Conservation (phyloP, 2,797 vertebrate species). For the Mormyrops boulengeri region DNA sequence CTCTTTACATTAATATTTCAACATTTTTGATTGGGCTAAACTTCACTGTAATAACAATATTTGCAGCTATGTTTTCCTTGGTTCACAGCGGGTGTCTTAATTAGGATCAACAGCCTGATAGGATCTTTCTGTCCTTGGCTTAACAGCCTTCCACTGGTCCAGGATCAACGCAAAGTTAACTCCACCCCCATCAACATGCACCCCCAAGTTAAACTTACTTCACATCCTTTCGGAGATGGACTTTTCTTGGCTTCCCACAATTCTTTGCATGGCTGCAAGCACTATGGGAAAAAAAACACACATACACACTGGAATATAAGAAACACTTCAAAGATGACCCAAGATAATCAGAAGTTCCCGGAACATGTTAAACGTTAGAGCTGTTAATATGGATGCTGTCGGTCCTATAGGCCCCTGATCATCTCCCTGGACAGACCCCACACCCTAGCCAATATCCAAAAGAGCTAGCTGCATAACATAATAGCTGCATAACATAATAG, state of each 20-base stretch:
- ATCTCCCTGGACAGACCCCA: neutral
- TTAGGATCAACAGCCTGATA: neutral
- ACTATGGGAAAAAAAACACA: conserved; percentile 42
- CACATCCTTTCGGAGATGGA: conserved; percentile 53
- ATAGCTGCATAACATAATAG: neutral
- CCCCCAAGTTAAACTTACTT: conserved; percentile 49
- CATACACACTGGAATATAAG: neutral
- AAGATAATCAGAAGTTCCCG: neutral
- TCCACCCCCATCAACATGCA: neutral
- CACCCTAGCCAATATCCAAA: neutral
- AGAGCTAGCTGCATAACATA: neutral
- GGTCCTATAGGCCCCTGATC: neutral
- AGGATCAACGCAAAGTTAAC: neutral
- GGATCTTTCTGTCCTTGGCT: neutral
- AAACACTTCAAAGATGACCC: neutral
- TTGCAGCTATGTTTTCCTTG: conserved; percentile 13
- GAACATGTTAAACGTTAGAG: neutral
- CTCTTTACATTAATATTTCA: conserved; percentile 3
- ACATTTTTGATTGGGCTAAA: conserved; percentile 15
- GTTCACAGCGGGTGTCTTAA: neutral
- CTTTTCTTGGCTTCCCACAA: conserved; percentile 55
- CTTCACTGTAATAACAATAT: neutral
- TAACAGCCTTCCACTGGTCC: neutral
- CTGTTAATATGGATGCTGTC: neutral
- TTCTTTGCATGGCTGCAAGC: conserved; percentile 63